Evolutionary conservation across 2,888 invertebrate species (phyloP).

Genomic region (Tenodera sinensis): DNA sequence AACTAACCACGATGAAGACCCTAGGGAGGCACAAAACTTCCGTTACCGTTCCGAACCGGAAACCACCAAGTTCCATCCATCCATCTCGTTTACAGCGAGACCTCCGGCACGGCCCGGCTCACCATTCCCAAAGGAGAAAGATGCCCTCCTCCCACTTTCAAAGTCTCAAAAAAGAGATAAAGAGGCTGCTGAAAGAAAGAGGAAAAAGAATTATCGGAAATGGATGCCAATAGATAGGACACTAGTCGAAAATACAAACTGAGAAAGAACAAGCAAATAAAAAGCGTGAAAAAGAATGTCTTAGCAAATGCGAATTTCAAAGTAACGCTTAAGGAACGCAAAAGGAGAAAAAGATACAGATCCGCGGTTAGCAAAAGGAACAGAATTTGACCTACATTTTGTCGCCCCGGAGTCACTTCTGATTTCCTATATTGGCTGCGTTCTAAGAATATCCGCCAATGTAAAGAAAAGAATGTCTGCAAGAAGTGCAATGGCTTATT

Average conservation of each 20-base stretch:
- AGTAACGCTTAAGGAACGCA: neutral
- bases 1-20: neutral
- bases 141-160: neutral
- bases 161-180: neutral
- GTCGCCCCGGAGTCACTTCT: too few relatives aligned
- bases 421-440: too few relatives aligned
- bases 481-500: too few relatives aligned
- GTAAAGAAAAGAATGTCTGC: too few relatives aligned
- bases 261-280: neutral
- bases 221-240: neutral
- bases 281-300: neutral
- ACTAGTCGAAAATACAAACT: neutral
- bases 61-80: slow-evolving; percentile 27
- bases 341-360: neutral
- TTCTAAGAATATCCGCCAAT: too few relatives aligned
- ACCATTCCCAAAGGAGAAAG: slow-evolving; percentile 3
- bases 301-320: neutral
- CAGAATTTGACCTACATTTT: neutral
- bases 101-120: slow-evolving; percentile 3
- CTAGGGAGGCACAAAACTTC: slow-evolving; percentile 5
- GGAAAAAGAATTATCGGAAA: neutral
- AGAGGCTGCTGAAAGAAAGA: neutral
- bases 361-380: neutral
- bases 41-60: slow-evolving; percentile 25
- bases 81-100: slow-evolving; percentile 23